These are phyloP conservation scores for Strix uralensis DNA, from an alignment of 2,113 vertebrate species.

Conservation along the genomic window DNA sequence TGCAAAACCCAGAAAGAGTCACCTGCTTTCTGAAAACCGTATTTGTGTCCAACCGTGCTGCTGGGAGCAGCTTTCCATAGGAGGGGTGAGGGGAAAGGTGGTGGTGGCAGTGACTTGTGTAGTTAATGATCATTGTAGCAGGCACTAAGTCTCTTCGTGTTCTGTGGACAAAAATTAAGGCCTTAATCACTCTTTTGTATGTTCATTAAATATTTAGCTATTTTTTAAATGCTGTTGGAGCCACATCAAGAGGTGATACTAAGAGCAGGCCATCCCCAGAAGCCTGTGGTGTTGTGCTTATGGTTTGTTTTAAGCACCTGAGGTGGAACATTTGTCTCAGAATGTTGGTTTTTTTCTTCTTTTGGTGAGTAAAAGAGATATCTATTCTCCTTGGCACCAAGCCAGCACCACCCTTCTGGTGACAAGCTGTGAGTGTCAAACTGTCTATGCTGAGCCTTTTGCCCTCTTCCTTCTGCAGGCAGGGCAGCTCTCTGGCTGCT, in stretches of 20 bases:
- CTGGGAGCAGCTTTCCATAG: background rate
- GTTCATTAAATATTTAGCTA: background rate
- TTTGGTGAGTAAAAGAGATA: background rate
- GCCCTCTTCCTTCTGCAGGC: background rate
- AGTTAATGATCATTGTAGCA: background rate
- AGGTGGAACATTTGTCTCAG: background rate
- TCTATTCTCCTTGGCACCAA: background rate
- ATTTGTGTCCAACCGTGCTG: background rate
- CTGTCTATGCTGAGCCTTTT: background rate
- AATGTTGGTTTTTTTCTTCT: background rate
- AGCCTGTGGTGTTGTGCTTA: background rate
- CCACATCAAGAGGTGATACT: background rate
- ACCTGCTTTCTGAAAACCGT: background rate
- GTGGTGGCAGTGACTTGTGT: background rate
- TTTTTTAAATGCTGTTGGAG: background rate
- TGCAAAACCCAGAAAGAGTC: background rate
- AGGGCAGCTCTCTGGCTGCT: background rate
- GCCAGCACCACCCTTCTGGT: background rate
- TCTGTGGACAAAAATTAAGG: background rate
- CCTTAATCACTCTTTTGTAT: background rate
- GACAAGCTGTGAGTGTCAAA: rapidly evolving
- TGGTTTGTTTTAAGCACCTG: background rate
- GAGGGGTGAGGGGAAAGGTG: background rate
- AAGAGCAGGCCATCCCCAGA: background rate
- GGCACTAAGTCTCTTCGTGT: background rate